Percentiles rank a stretch among this genome's conserved stretches.
phyloP scores from a whole-genome alignment of 2,888 invertebrate genomes.

The Lamellibrachia satsuma region DNA sequence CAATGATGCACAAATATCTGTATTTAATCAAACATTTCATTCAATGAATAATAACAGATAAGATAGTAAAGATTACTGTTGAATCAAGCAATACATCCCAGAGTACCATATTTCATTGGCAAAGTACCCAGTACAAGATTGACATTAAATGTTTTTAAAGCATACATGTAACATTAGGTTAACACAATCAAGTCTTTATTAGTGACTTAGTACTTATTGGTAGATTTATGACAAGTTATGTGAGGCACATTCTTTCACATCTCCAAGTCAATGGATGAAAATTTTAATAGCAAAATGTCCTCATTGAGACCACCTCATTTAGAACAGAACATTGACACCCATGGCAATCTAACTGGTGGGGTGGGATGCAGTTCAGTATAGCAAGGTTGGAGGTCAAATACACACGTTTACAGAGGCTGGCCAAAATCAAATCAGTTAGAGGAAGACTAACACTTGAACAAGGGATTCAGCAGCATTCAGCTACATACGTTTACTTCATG shows the following conservation, averaged over 20 bases:
- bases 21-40: background rate
- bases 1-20: background rate
- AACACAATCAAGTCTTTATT: background rate
- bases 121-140: background rate
- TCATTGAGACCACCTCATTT: background rate
- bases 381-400: background rate
- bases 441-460: background rate
- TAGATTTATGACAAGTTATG: background rate
- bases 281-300: background rate
- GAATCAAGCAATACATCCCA: background rate
- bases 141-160: background rate
- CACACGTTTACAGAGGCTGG: background rate
- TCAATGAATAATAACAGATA: background rate
- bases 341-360: background rate
- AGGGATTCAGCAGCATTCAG: background rate
- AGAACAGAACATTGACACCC: background rate
- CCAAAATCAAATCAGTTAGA: background rate
- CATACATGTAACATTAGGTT: background rate
- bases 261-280: background rate
- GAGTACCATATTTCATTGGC: background rate
- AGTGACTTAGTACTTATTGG: background rate
- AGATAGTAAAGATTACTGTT: background rate
- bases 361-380: background rate
- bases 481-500: background rate
- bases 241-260: background rate